Evolutionary conservation across 1,140 invertebrate genomes (phyloP).

Genomic region (Caenorhabditis latens): DNA sequence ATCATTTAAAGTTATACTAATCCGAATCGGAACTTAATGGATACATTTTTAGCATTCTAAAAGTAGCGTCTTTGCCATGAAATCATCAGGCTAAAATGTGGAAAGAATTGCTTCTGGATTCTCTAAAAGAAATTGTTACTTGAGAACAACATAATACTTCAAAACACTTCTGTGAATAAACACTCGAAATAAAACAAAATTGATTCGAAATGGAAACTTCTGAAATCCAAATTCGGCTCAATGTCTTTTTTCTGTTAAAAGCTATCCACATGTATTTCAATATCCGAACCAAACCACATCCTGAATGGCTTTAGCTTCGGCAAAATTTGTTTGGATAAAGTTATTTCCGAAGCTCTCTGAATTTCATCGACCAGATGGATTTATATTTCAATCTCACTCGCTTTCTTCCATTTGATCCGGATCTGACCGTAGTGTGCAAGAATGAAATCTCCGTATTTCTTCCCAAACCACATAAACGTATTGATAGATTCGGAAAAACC

Average conservation of each 20-base stretch:
- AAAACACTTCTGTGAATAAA: too few relatives aligned
- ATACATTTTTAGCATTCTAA: neutral
- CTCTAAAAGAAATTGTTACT: too few relatives aligned
- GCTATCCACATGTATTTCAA: neutral
- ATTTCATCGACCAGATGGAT: constrained; percentile 42
- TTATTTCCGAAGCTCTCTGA: constrained; percentile 26
- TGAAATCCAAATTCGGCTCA: too few relatives aligned
- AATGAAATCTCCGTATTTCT: neutral
- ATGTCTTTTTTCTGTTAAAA: too few relatives aligned
- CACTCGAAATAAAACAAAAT: too few relatives aligned
- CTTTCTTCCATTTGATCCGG: neutral
- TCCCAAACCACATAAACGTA: constrained; percentile 15
- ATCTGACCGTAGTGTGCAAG: neutral
- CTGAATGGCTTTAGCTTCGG: neutral
- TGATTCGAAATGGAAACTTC: too few relatives aligned
- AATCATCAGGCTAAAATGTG: neutral
- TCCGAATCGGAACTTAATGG: constrained; percentile 7
- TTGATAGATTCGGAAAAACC: neutral
- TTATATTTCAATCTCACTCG: constrained; percentile 26
- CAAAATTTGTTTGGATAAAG: neutral
- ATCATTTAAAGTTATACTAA: neutral
- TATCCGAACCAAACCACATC: neutral
- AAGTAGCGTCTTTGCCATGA: constrained; percentile 13
- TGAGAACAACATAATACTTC: too few relatives aligned
- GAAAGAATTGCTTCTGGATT: too few relatives aligned